A percentile compares a stretch with the other conserved stretches of the same genome.
phyloP scores from a whole-genome alignment of 1,140 invertebrate genomes.

The Metaphire vulgaris region DNA sequence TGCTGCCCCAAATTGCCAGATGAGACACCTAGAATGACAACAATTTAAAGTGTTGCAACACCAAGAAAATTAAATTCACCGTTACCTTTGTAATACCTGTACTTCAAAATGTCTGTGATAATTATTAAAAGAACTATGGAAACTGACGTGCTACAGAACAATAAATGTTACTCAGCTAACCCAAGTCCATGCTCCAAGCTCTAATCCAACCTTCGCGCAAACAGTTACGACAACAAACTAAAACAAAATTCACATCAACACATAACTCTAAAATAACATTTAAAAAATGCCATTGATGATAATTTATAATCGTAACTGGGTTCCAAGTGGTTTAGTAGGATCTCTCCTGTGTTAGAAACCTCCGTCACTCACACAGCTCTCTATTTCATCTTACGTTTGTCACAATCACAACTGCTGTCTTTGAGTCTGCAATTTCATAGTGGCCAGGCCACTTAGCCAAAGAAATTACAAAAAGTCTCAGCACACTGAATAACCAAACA shows the following conservation, averaged over 20 bases:
- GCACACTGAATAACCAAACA: too few species aligned
- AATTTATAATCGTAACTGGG: conserved; percentile 5
- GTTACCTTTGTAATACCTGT: not conserved
- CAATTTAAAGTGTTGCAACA: not conserved
- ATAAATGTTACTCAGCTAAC: too few species aligned
- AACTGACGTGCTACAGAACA: too few species aligned
- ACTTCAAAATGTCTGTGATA: not conserved
- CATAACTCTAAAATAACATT: conserved; percentile 27
- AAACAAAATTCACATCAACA: conserved; percentile 29
- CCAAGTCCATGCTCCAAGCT: conserved; percentile 95
- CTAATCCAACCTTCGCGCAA: conserved; percentile 91
- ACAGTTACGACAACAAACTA: conserved; percentile 65
- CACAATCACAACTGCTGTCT: too few species aligned
- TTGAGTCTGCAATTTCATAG: too few species aligned
- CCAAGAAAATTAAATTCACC: not conserved
- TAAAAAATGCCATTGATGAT: conserved; percentile 9
- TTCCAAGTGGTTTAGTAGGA: too few species aligned
- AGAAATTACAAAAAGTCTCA: too few species aligned
- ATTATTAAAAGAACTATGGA: not conserved
- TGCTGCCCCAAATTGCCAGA: conserved; percentile 91
- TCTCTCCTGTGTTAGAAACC: too few species aligned
- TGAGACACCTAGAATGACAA: conserved; percentile 65
- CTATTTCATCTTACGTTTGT: too few species aligned
- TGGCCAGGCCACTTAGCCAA: too few species aligned
- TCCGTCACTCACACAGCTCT: too few species aligned